These are phyloP conservation scores for Zelleria hepariella DNA, from an alignment of 2,888 invertebrate genomes.

Conservation along the genomic window DNA sequence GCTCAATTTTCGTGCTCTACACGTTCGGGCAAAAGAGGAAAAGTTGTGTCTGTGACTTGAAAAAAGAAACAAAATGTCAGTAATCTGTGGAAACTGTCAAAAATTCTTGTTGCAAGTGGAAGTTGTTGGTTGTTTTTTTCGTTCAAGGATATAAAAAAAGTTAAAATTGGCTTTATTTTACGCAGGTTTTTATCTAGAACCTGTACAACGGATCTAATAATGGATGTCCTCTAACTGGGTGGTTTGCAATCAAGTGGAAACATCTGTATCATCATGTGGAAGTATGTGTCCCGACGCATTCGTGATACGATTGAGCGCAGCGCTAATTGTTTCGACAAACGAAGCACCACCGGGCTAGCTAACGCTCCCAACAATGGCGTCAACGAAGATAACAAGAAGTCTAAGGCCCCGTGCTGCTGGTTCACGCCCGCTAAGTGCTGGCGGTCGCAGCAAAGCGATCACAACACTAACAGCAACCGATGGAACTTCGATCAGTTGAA, in stretches of 20 bases:
- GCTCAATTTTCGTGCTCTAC: too few relatives aligned
- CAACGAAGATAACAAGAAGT: conserved; percentile 31
- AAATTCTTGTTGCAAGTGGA: too few relatives aligned
- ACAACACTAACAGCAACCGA: conserved; percentile 45
- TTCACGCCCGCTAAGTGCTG: conserved; percentile 34
- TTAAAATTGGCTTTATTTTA: too few relatives aligned
- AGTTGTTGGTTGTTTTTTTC: background rate
- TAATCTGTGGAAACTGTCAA: too few relatives aligned
- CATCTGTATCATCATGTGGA: conserved; percentile 56
- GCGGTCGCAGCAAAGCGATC: conserved; percentile 23
- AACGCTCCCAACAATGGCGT: conserved; percentile 29
- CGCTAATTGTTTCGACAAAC: conserved; percentile 61
- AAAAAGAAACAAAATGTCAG: too few relatives aligned
- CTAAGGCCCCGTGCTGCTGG: conserved; percentile 36
- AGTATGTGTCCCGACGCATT: conserved; percentile 65
- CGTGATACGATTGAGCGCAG: conserved; percentile 64
- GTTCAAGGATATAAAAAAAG: too few relatives aligned
- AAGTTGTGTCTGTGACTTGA: too few relatives aligned
- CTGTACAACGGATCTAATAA: background rate
- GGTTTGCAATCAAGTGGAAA: background rate
- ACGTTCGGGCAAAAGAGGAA: too few relatives aligned
- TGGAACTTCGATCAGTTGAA: conserved; percentile 59
- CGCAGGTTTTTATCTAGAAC: background rate
- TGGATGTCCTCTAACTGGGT: background rate
- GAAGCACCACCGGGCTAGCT: conserved; percentile 48